Evolutionary conservation across 2,113 vertebrate species (phyloP).

Genomic region (Zapus hudsonius): DNA sequence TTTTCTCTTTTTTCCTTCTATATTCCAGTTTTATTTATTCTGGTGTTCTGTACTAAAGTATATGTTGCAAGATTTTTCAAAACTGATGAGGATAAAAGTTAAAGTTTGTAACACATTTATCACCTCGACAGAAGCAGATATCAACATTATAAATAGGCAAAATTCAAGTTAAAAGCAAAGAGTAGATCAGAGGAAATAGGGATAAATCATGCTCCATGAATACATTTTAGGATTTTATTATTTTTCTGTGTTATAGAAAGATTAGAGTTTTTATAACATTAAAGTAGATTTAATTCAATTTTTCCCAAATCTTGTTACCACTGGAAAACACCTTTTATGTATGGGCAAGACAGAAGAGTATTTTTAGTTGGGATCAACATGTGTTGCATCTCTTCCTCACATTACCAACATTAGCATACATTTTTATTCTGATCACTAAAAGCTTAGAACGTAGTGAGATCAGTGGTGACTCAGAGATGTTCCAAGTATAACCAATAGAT

Average conservation of each 20-base stretch:
- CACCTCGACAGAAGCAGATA: neutral
- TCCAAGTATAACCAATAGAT: neutral
- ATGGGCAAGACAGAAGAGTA: neutral
- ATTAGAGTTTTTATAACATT: neutral
- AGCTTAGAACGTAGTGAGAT: neutral
- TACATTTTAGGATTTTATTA: neutral
- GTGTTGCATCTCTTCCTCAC: neutral
- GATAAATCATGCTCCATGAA: neutral
- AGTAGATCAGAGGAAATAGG: neutral
- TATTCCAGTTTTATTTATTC: neutral
- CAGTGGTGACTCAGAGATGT: neutral
- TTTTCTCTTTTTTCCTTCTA: neutral
- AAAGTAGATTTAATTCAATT: neutral
- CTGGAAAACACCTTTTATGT: neutral
- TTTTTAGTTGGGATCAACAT: neutral
- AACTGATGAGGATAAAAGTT: neutral
- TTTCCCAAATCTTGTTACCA: neutral
- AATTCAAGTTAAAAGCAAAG: slow-evolving; percentile 34
- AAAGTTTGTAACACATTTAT: neutral
- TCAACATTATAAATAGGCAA: neutral
- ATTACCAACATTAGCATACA: too few relatives aligned
- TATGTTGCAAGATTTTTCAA: neutral
- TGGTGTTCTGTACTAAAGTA: neutral
- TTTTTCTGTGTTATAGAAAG: slow-evolving; percentile 1
- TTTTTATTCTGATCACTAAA: neutral